Conservation (phyloP, 2,888 invertebrate genomes). For the Diarsia rubi region DNA sequence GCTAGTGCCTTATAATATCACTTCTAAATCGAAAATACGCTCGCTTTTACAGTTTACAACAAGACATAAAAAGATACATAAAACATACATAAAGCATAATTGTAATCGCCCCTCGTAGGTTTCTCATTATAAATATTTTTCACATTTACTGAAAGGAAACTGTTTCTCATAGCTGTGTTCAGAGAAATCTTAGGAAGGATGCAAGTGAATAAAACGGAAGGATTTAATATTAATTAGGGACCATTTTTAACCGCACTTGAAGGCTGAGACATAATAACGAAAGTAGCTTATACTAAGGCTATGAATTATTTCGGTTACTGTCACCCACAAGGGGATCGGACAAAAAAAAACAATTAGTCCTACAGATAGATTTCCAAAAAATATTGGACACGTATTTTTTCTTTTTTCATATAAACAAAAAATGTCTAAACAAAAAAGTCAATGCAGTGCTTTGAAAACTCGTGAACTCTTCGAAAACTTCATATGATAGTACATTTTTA, state of each 20-base stretch:
- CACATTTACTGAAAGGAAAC: slow-evolving; percentile 25
- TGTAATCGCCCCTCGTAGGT: slow-evolving; percentile 9
- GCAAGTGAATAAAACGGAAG: slow-evolving; percentile 9
- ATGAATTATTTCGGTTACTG: not conserved
- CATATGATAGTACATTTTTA: no score
- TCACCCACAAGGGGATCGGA: no score
- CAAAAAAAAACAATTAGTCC: no score
- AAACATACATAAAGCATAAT: not conserved
- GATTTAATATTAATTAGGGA: not conserved
- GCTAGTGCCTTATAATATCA: not conserved
- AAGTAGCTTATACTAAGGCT: not conserved
- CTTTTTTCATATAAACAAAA: no score
- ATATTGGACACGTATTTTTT: no score
- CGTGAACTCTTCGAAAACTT: no score
- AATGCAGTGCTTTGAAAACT: no score
- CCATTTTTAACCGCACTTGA: not conserved
- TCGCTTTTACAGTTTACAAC: slow-evolving; percentile 13
- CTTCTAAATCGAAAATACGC: not conserved
- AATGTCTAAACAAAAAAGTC: no score
- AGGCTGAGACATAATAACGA: not conserved
- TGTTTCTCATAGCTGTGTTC: not conserved
- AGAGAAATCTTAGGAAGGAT: slow-evolving; percentile 45
- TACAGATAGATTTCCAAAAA: no score
- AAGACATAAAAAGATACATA: slow-evolving; percentile 1
- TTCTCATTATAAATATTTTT: slow-evolving; percentile 26